Evolutionary conservation across 2,113 vertebrate genomes (phyloP).

Genomic region (Pungitius pungitius): DNA sequence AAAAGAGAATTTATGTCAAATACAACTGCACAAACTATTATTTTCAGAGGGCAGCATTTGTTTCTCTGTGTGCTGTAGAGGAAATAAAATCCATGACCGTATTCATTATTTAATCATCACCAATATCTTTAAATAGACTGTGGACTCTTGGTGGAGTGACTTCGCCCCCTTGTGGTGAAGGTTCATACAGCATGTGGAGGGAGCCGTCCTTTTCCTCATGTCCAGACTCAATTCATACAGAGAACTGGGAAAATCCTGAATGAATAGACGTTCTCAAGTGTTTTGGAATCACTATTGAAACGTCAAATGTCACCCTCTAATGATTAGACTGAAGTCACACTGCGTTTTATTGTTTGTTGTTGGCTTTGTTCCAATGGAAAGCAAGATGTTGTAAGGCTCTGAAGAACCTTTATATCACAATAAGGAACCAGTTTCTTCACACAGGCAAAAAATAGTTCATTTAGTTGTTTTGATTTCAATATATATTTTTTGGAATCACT

Average conservation of each 20-base stretch:
- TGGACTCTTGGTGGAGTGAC: slow-evolving; percentile 7
- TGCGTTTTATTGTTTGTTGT: not conserved
- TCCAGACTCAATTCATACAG: not conserved
- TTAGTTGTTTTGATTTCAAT: too few species aligned
- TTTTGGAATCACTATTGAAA: not conserved
- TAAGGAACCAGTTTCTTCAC: not conserved
- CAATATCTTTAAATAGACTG: not conserved
- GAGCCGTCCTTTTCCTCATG: not conserved
- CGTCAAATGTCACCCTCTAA: not conserved
- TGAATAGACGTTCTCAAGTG: not conserved
- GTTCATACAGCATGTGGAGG: too few species aligned
- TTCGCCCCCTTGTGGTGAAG: slow-evolving; percentile 47
- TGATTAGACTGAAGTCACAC: not conserved
- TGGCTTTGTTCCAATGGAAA: not conserved
- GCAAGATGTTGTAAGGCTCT: not conserved
- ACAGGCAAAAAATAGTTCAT: too few species aligned
- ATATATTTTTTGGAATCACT: too few species aligned
- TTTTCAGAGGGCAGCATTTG: not conserved
- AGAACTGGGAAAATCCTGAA: slow-evolving; percentile 2
- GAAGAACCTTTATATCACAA: not conserved
- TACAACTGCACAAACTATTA: not conserved
- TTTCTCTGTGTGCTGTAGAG: not conserved
- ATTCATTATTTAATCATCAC: not conserved
- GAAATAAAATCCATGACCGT: not conserved
- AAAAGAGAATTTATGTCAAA: slow-evolving; percentile 14